Base-by-base conservation (phyloP, 2,888 invertebrate species). In the Netelia melanura region DNA sequence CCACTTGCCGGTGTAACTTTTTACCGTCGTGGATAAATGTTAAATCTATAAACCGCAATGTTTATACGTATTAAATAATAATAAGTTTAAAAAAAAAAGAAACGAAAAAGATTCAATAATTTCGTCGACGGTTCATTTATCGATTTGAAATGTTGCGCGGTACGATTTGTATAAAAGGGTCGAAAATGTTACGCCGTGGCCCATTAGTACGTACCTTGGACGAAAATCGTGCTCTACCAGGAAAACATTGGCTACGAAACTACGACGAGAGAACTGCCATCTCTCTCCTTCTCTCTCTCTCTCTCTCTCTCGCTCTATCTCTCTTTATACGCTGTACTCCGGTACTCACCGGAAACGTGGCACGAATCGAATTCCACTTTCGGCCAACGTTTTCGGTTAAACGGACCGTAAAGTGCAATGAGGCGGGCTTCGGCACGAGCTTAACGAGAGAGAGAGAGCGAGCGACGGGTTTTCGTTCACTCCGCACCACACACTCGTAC, bases 361-460 rank as follows among this genome's bases (percentile, higher is more conserved):
- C 88, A 89, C 89, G 89, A 91, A 92, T 92, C 90, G 91, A 91
- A 93, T 92, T 91, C 90, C 87, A 89, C 91, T 92, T 93, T 92
- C 76, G 92, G 91, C 89, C 90, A 90, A 88, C 87, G 89, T 90
- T 90, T 90, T 89, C 88, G 86, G 89, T 87, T 87, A 90, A 89
- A 83, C 90, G 84, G 88, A 90, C 88, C 91, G 90, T 90, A 88
- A 92, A 92, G 91, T 90, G 91, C 90, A 92, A 92, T 90, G 91
- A 90, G 90, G 87, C 89, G 89, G 90, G 88, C 87, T 89, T 72
- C 30, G 30, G 64, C 81, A 65, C 78, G 88, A 89, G 89, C 87
- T 67, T 44, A 58, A 70, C 70, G 83, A 56, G 75, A 71, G 44
- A 17, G 76, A 84, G 30, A 30, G 17, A 17, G 17, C 0, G 54